phyloP scores from a whole-genome alignment of 2,797 vertebrate genomes.

The Apodemus agrarius region DNA sequence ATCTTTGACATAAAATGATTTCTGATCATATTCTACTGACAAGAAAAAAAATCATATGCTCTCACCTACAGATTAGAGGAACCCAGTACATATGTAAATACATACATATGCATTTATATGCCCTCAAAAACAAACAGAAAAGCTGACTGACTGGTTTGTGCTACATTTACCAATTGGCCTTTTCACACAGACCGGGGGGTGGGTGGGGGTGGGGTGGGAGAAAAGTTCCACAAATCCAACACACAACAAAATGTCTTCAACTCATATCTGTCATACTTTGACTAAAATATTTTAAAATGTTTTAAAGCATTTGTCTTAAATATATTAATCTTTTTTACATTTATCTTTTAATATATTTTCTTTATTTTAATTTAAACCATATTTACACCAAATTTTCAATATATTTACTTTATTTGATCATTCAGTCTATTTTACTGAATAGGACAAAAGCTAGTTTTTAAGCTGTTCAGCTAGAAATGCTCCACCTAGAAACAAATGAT shows the following conservation, averaged over 20 bases:
- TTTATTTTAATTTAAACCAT: neutral
- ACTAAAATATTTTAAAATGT: constrained; percentile 12
- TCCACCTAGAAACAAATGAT: constrained; percentile 51
- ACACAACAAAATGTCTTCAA: neutral
- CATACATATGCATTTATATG: neutral
- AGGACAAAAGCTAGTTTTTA: constrained; percentile 46
- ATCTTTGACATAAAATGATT: neutral
- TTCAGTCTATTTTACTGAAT: constrained; percentile 47
- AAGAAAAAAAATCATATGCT: neutral
- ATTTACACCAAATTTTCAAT: neutral
- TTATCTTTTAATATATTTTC: neutral
- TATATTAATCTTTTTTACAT: constrained; percentile 4
- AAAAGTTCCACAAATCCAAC: neutral
- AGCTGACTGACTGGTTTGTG: neutral
- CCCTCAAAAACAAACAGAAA: neutral
- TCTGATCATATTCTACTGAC: constrained; percentile 10
- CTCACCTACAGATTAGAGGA: neutral
- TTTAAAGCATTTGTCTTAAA: constrained; percentile 44
- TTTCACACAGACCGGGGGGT: neutral
- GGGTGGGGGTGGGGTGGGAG: neutral
- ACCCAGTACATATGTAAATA: neutral
- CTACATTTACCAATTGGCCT: neutral
- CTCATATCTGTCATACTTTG: neutral
- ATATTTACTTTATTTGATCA: neutral
- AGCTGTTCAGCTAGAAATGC: neutral